A percentile compares a stretch with the other conserved stretches of the same genome.
Conservation (phyloP, 2,888 invertebrate species). For the Ganaspis brasiliensis region DNA sequence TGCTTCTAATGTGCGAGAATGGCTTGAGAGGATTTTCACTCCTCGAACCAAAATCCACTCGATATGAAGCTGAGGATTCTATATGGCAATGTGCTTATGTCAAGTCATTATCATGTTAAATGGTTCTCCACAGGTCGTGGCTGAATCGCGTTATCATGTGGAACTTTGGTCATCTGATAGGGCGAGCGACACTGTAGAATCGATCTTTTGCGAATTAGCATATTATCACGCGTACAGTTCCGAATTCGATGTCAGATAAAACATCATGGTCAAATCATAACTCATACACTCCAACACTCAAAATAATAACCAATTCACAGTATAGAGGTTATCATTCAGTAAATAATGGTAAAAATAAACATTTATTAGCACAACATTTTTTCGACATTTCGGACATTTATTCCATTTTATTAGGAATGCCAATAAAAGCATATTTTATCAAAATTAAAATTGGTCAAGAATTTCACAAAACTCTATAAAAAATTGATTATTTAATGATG, state of each 20-base stretch:
- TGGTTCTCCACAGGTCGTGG: slow-evolving; percentile 29
- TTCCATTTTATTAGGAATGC: too few species aligned
- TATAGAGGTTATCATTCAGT: slow-evolving; percentile 11
- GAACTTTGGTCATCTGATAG: slow-evolving; percentile 67
- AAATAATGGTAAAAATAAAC: too few species aligned
- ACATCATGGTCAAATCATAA: slow-evolving; percentile 64
- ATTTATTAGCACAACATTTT: neutral
- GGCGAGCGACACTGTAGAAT: slow-evolving; percentile 64
- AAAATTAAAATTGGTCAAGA: too few species aligned
- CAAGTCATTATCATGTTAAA: slow-evolving; percentile 42
- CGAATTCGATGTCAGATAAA: slow-evolving; percentile 64
- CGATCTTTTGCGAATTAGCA: slow-evolving; percentile 70
- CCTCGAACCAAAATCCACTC: slow-evolving; percentile 29
- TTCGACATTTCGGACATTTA: too few species aligned
- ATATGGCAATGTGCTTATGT: slow-evolving; percentile 39
- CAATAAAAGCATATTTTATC: too few species aligned
- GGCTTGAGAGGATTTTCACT: slow-evolving; percentile 28
- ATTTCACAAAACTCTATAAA: too few species aligned
- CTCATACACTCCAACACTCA: slow-evolving; percentile 53
- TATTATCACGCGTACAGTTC: slow-evolving; percentile 67
- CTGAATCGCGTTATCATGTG: slow-evolving; percentile 59
- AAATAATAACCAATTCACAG: slow-evolving; percentile 36
- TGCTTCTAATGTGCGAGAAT: neutral
- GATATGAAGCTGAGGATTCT: slow-evolving; percentile 30
- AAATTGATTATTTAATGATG: too few species aligned